Evolutionary conservation across 2,888 invertebrate genomes (phyloP).

Genomic region (Sphaerophoria taeniata): DNA sequence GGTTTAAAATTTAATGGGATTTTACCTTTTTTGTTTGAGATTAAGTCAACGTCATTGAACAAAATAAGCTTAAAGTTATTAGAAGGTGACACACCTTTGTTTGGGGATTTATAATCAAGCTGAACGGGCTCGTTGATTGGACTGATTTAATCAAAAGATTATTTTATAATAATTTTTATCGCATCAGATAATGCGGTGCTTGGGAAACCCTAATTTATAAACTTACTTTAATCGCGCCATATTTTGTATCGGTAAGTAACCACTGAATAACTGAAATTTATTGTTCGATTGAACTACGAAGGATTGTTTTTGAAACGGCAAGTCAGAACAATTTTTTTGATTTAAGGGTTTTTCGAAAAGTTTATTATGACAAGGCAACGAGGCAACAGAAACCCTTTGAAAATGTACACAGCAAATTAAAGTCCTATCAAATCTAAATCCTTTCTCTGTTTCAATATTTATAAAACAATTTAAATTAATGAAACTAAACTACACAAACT

Average conservation of each 20-base stretch:
- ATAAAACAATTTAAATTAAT: constrained; percentile 22
- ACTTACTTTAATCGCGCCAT: no score
- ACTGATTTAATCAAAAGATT: neutral
- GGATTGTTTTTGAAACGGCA: no score
- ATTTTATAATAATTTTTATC: neutral
- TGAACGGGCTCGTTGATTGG: neutral
- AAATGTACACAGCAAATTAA: neutral
- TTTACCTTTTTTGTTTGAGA: neutral
- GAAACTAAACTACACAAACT: constrained; percentile 13
- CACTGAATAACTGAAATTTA: no score
- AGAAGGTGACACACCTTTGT: constrained; percentile 14
- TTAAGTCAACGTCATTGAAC: neutral
- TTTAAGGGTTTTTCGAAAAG: no score
- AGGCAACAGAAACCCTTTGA: constrained; percentile 1
- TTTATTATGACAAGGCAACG: no score
- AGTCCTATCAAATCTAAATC: neutral
- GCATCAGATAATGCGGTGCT: neutral
- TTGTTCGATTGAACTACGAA: no score
- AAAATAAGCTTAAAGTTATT: constrained; percentile 11
- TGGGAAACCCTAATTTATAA: no score
- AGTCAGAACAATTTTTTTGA: no score
- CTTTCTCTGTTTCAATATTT: neutral
- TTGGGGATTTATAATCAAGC: neutral
- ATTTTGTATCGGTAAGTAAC: no score
- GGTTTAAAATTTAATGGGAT: neutral